Base-by-base conservation (phyloP, 2,888 invertebrate genomes). In the Athetis lepigone region DNA sequence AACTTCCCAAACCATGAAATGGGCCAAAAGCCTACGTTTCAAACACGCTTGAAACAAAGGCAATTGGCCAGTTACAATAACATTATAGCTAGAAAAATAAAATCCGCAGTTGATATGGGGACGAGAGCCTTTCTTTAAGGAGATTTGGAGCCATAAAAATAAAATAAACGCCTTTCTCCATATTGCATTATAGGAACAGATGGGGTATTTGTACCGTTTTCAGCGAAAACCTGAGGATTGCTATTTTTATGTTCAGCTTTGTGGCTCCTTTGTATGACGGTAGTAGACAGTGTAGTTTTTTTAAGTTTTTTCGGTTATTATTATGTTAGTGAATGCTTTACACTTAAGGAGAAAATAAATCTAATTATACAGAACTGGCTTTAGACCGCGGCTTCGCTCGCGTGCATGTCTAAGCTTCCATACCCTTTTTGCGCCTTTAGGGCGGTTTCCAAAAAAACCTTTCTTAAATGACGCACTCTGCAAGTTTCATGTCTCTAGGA, bases 141-240 rank as follows among this genome's bases (percentile, higher is more conserved):
- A 75, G 81, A 81, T 82, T 84, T 79, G 65, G 57, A 43, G 70
- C 77, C 54, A 79, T 83, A 83, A 85, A 83, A 83, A 80, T 84
- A 82, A 83, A 81, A 83, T 82, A 82, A 82, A 81, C 67, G 69
- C 70, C 69, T 68, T 67, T 19, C 56, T 55, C 75, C 79, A 81
- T 80, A 84, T 82, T 81, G 80, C 70, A 69, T 64, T 70, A 61
- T 18, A 40, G 47, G 59, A 79, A 52, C 78, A 78, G 79, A 78
- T 78, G 78, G 59, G n/a, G 77, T 57, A 77, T 79, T 80, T 76
- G 77, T 78, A 77, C 64, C 72, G 75, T 81, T 71, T 67, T 50
- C 60, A 47, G 60, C 65, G 55, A 71, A 73, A 66, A 66, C 76
- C 42, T 49, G 47, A 59, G 40, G 43, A 54, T 61, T 47, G 18